Conservation (phyloP, 2,113 vertebrate genomes). For the Siniperca knerii region DNA sequence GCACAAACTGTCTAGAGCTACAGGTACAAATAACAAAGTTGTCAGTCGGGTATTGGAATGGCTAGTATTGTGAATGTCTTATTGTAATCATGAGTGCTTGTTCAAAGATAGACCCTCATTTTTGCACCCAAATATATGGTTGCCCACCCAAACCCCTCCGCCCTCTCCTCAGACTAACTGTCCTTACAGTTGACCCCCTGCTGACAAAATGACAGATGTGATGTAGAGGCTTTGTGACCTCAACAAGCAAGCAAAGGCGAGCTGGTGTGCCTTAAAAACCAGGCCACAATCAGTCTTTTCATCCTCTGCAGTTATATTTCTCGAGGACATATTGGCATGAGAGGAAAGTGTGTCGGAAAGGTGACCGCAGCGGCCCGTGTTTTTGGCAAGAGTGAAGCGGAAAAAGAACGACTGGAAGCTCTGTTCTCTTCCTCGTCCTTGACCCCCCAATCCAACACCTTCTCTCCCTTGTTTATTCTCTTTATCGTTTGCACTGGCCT, state of each 20-base stretch:
- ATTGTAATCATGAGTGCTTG: neutral
- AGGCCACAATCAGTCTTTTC: conserved; percentile 61
- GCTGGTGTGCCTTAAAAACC: conserved; percentile 46
- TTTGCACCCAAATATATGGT: conserved; percentile 5
- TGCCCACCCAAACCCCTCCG: neutral
- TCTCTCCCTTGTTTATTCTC: conserved; percentile 15
- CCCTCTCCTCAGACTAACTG: conserved; percentile 23
- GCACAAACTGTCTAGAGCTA: neutral
- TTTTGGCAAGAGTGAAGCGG: conserved; percentile 35
- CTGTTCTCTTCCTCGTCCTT: conserved; percentile 29
- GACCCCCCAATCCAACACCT: conserved; percentile 33
- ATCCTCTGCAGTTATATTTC: conserved; percentile 48
- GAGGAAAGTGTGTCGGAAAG: conserved; percentile 59
- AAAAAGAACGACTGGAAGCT: conserved; percentile 34
- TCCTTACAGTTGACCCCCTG: conserved; percentile 58
- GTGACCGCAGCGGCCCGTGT: conserved; percentile 40
- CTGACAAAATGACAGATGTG: conserved; percentile 80
- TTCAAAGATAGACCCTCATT: neutral
- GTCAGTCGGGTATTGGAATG: neutral
- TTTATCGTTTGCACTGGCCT: neutral
- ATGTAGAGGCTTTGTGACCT: conserved; percentile 61
- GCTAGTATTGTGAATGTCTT: neutral
- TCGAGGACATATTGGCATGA: conserved; percentile 57
- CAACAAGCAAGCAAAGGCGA: conserved; percentile 49
- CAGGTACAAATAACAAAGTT: neutral